Evolutionary conservation across 2,888 invertebrate genomes (phyloP).

Genomic region (Psylliodes chrysocephalus): DNA sequence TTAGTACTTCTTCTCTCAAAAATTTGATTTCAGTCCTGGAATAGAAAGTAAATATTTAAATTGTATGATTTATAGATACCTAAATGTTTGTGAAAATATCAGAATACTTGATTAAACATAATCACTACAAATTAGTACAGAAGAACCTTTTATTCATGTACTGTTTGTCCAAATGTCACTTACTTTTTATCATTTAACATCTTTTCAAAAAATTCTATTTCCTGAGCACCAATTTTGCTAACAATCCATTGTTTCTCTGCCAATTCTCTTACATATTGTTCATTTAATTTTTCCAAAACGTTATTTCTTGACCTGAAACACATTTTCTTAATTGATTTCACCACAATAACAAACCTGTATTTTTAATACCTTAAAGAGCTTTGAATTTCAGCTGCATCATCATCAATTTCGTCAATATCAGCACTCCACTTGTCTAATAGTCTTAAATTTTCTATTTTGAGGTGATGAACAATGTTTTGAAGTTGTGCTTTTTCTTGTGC

Average conservation of each 20-base stretch:
- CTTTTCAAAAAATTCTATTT: slow-evolving; percentile 32
- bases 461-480: slow-evolving; percentile 43
- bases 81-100: too few species aligned
- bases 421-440: slow-evolving; percentile 47
- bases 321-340: too few species aligned
- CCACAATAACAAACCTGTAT: neutral
- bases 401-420: slow-evolving; percentile 44
- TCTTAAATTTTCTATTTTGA: slow-evolving; percentile 49
- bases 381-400: slow-evolving; percentile 43
- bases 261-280: slow-evolving; percentile 40
- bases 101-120: too few species aligned
- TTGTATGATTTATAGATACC: too few species aligned
- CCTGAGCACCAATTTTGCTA: slow-evolving; percentile 24
- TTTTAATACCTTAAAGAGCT: slow-evolving; percentile 42
- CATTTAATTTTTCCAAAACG: slow-evolving; percentile 39
- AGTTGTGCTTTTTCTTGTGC: slow-evolving; percentile 48
- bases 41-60: too few species aligned
- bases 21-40: slow-evolving; percentile 43
- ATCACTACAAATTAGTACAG: too few species aligned
- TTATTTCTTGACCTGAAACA: slow-evolving; percentile 41
- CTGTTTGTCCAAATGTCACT: neutral
- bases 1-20: slow-evolving; percentile 30
- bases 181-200: slow-evolving; percentile 34
- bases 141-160: too few species aligned
- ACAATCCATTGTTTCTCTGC: slow-evolving; percentile 32